These are phyloP conservation scores for Formicarius rufipectus DNA, from an alignment of 2,113 vertebrate genomes.

Conservation along the genomic window DNA sequence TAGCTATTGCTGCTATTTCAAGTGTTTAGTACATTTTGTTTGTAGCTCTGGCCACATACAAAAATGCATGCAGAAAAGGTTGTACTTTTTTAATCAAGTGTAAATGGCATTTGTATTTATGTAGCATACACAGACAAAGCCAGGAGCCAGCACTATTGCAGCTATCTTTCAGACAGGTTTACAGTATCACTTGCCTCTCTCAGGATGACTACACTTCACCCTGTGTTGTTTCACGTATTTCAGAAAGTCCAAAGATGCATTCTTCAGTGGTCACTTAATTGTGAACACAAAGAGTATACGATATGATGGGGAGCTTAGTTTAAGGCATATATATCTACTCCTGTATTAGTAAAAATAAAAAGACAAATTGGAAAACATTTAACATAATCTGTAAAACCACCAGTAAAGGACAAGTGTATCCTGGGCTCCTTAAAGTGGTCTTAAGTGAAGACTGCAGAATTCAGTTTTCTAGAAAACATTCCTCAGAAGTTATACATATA, in stretches of 20 bases:
- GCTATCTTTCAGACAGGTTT: background rate
- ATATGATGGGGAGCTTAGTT: background rate
- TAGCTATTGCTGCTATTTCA: background rate
- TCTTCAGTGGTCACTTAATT: background rate
- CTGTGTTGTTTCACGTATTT: background rate
- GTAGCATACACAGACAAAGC: background rate
- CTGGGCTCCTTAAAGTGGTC: background rate
- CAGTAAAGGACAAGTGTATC: background rate
- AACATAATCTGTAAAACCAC: background rate
- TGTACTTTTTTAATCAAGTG: background rate
- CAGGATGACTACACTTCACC: background rate
- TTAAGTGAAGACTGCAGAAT: background rate
- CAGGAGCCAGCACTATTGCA: background rate
- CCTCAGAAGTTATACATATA: background rate
- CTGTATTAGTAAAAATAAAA: background rate
- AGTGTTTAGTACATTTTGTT: background rate
- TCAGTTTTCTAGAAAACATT: background rate
- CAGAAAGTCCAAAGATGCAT: background rate
- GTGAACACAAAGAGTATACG: background rate
- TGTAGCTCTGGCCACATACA: background rate
- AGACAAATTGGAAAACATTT: background rate
- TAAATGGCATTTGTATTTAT: background rate
- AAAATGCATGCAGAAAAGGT: background rate
- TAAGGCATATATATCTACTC: background rate
- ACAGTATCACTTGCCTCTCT: background rate